Conservation (phyloP, 1,140 invertebrate genomes). For the Drosophila azteca region DNA sequence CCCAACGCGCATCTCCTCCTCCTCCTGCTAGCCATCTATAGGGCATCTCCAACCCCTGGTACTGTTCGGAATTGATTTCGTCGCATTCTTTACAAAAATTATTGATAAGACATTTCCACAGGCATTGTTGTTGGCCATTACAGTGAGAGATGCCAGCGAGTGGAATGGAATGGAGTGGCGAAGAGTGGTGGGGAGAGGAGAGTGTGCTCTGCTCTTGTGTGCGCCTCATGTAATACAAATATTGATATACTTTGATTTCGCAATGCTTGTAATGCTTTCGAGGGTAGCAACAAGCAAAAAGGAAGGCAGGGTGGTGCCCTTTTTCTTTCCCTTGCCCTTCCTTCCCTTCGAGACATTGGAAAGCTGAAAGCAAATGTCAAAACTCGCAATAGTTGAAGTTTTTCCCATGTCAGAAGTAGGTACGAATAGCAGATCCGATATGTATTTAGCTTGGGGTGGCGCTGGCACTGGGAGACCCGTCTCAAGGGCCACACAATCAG, state of each 20-base stretch:
- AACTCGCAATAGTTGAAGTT: slow-evolving; percentile 55
- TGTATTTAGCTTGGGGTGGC: neutral
- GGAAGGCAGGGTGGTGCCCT: slow-evolving; percentile 12
- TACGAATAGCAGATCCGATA: neutral
- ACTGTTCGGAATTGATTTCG: slow-evolving; percentile 43
- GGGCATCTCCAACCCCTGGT: neutral
- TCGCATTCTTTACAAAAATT: slow-evolving; percentile 76
- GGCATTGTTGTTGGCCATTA: slow-evolving; percentile 45
- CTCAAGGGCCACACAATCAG: slow-evolving; percentile 66
- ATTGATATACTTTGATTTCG: slow-evolving; percentile 77
- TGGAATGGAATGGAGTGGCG: neutral
- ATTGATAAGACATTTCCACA: slow-evolving; percentile 72
- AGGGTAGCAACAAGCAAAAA: slow-evolving; percentile 32
- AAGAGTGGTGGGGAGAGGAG: too few relatives aligned
- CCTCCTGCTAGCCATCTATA: too few relatives aligned
- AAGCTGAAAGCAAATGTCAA: slow-evolving; percentile 71
- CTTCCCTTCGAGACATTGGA: slow-evolving; percentile 9
- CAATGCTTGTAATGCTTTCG: slow-evolving; percentile 27
- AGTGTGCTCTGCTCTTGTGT: slow-evolving; percentile 4
- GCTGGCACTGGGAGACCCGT: slow-evolving; percentile 8
- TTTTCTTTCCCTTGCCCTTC: neutral
- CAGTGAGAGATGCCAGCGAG: slow-evolving; percentile 2
- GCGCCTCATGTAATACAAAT: slow-evolving; percentile 72
- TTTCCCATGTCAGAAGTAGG: slow-evolving; percentile 11
- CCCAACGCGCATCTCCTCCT: slow-evolving; percentile 42